Base-by-base conservation (phyloP, 2,113 vertebrate genomes). In the Narcine bancroftii region DNA sequence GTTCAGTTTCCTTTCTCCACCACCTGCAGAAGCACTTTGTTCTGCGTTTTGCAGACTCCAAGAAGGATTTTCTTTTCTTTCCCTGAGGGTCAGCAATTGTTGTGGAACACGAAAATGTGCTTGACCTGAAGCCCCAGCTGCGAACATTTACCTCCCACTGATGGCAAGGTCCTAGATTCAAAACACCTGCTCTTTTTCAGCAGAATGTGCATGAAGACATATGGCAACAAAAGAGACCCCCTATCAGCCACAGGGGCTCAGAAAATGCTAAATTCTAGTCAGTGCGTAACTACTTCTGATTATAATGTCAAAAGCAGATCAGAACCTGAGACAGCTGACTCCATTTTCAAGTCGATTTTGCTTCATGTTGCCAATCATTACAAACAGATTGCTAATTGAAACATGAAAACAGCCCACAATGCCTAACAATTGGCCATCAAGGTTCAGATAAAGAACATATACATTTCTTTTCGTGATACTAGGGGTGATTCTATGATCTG, bases 101-200 rank as follows among this genome's bases (percentile, higher is more conserved):
- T 96, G 96, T 95, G 95, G 94, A 96, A 97, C 96, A 97, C 95
- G 96, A 97, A 97, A 97, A 97, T 97, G 96, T 96, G 96, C 93
- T 95, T 96, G 97, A 95, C 95, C 96, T 96, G 96, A 96, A 96
- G 96, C 95, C 96, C 96, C 96, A 97, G 96, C 96, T 97, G 96
- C 95, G 96, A 96, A 96, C 96, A 96, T 96, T 97, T 96, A 97
- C 96, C 95, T 96, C 96, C 96, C 96, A 93, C 95, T 95, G 94
- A 96, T 96, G 96, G 96, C 96, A 96, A 96, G 96, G 95, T 96
- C 96, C 96, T 96, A 96, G 96, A 96, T 95, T 96, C 95, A 95
- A 96, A 96, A 96, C 96, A 97, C 96, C 96, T 97, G 96, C 95
- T 96, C n/a, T 69, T 24, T 96, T 95, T 94, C 95, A 96, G 95